phyloP scores from a whole-genome alignment of 1,140 invertebrate genomes.

The Anthonomus grandis region DNA sequence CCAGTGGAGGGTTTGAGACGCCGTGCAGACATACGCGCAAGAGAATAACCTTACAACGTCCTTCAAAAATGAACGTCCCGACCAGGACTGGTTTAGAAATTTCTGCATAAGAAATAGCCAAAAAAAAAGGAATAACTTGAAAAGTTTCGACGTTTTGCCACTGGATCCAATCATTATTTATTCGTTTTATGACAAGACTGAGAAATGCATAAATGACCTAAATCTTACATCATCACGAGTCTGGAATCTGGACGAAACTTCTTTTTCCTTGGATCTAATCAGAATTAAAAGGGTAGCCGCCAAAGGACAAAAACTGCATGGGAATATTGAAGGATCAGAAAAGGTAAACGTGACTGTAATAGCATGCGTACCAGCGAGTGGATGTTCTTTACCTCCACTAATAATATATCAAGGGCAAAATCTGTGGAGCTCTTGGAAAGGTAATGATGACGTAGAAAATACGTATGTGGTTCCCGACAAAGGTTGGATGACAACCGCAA shows the following conservation, averaged over 20 bases:
- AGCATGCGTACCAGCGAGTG: background rate
- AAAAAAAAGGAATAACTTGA: conserved; percentile 1
- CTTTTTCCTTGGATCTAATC: background rate
- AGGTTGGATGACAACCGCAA: too few species aligned
- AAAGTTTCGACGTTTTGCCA: background rate
- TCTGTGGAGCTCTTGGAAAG: background rate
- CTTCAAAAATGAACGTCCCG: background rate
- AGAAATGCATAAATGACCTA: background rate
- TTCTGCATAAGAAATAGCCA: background rate
- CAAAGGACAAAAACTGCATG: background rate
- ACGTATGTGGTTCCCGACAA: background rate
- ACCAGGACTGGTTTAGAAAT: background rate
- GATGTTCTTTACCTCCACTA: background rate
- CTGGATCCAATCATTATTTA: background rate
- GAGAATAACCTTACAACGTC: background rate
- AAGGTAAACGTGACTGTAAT: background rate
- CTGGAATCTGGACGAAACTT: background rate
- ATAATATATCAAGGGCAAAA: conserved; percentile 3
- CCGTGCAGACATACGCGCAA: background rate
- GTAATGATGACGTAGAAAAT: background rate
- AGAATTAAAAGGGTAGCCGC: background rate
- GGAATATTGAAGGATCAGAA: background rate
- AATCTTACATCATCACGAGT: background rate
- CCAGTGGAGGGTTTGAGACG: background rate
- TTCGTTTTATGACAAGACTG: background rate